Evolutionary conservation across 2,888 invertebrate genomes (phyloP), one percentile per base, ranked within the genome.

Genomic region (Eudemis profundana): DNA sequence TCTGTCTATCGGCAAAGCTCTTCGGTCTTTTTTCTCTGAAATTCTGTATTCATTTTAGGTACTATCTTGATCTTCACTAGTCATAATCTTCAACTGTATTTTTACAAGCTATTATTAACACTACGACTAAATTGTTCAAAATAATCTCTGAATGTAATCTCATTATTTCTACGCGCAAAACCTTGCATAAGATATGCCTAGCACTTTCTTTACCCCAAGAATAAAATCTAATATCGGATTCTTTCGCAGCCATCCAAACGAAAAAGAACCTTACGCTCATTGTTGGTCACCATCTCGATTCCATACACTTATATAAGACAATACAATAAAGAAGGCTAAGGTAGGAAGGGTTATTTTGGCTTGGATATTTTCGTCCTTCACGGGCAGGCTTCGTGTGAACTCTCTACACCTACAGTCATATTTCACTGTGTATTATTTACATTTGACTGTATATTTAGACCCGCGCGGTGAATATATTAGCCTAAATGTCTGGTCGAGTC

Each of bases 361-460:
- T 53, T 14, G 15, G 10, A 53, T 29, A 17, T 50, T 54, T 54
- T 10, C 14, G 40, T n/a, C n/a, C 8, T 29, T n/a, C 42, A 44
- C 17, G 27, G 56, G 29, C 42, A 56, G 56, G 29, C 5, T 17
- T 17, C 29, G 7, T 8, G 51, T 27, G 54, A 29, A 15, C 15
- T n/a, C 23, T 7, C 12, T 29, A 8, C 42, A 29, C 3, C 12
- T 29, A 8, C 42, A 29, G 44, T 44, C 56, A 56, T 56, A 56
- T 56, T 56, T 44, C 29, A 29, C n/a, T n/a, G 44, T 29, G 7
- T 56, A 44, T 17, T 42, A 56, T 56, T 42, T 42, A 56, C 42
- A 42, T 42, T 27, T 42, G 54, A 40, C 17, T 56, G 40, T 56
- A 56, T 56, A 36, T 36, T 38, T 36, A 2, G 27, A 17, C 40